phyloP scores from a whole-genome alignment of 23 tunicate species.

The Halocynthia roretzi region DNA sequence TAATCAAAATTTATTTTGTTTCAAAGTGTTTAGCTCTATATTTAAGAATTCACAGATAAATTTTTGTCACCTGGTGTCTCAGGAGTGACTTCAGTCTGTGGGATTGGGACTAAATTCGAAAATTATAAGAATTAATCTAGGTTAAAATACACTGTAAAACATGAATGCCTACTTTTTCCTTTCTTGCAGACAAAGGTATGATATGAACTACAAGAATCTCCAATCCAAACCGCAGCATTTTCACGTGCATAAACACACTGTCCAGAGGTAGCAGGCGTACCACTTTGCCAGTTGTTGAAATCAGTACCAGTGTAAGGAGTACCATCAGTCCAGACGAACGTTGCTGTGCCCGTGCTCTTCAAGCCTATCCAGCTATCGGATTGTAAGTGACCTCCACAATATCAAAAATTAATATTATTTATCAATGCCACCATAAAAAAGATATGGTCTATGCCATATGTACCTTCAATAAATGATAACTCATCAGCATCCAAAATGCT shows the following conservation, averaged over 20 bases:
- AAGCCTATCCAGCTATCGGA: slow-evolving; percentile 79
- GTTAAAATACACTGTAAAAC: neutral
- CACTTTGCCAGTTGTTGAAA: slow-evolving; percentile 34
- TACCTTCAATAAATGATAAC: slow-evolving; percentile 69
- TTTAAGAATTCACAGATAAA: too few species aligned
- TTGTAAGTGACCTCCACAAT: slow-evolving; percentile 48
- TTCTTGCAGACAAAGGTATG: slow-evolving; percentile 59
- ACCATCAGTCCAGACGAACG: slow-evolving; percentile 66
- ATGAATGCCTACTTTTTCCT: slow-evolving; percentile 49
- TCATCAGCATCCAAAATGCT: slow-evolving; percentile 59
- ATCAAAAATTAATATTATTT: neutral
- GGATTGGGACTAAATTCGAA: neutral
- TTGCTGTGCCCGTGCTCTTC: neutral
- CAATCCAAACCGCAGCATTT: slow-evolving; percentile 25
- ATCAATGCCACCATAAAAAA: neutral
- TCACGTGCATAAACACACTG: slow-evolving; percentile 46
- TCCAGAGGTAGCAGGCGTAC: slow-evolving; percentile 3
- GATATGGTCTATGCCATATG: neutral
- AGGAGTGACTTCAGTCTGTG: slow-evolving; percentile 2
- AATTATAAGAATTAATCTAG: too few species aligned
- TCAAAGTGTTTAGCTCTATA: too few species aligned
- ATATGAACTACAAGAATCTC: slow-evolving; percentile 17
- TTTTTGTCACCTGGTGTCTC: neutral
- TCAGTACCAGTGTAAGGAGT: neutral
- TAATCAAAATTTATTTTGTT: too few species aligned